Base-by-base conservation (phyloP, 1,140 invertebrate species). In the Linepithema humile region DNA sequence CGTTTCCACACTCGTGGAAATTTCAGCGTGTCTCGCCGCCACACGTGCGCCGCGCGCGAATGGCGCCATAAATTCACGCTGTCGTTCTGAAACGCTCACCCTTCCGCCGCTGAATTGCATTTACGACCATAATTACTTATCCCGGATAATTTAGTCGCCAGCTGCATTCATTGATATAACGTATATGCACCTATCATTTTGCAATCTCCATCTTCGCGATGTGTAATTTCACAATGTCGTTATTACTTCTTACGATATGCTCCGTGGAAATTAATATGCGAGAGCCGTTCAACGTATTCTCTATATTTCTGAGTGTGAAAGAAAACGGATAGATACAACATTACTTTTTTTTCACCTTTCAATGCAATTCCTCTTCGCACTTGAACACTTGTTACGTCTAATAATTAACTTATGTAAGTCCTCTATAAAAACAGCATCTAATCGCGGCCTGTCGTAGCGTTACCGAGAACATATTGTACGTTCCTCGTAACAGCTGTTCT, bases 91-190 rank as follows among this genome's bases (percentile, higher is more conserved):
- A 80, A 69, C 75, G 75, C 57, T 80, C 40, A 70, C 64, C 64
- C 64, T 80, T 70, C 75, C 75, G 75, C 48, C 75, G 64, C 75
- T 67, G 64, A 80, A 69, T 80, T 50, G 50, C 75, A 78, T 78
- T 78, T 78, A 78, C 62, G 62, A 78, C 75, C 35, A 32, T 78
- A 78, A 78, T 78, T 78, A 78, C 75, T 78, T 78, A 78, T 78
- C 62, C 45, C 45, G 32, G 75, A 78, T 78, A 78, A 78, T 78
- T 67, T 78, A 78, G 45, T 69, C 75, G 62, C 48, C 48, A 29
- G 64, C 48, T 57, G 64, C 40, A 80, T 57, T 55, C 48, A 55
- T 70, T 55, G 75, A 80, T 55, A 29, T 43, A 32, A 23, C 23
- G 4, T 20, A 10, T 38, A 65, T 10, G 2, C 17, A 9, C 5